Base-by-base conservation (phyloP, 2,888 invertebrate genomes). In the Poecilobothrus nobilitatus region DNA sequence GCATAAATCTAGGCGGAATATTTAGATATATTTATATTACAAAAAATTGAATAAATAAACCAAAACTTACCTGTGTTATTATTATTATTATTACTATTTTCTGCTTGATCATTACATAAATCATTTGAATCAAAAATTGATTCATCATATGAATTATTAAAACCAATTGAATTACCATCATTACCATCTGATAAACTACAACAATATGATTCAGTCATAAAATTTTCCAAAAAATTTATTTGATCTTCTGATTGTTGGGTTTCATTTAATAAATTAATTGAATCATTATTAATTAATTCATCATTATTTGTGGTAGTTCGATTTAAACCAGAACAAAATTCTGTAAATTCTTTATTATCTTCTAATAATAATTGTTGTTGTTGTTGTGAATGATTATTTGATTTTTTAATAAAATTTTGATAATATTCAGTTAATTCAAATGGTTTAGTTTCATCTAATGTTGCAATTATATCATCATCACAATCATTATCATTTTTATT, bases 121-220 rank as follows among this genome's bases (percentile, higher is more conserved):
- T 53, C 53, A 53, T 18, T 53, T 53, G 53, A 53, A 53, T 53
- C 53, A 53, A 53, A 53, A 18, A 53, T 53, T 53, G 53, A 53
- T 18, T 53, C 53, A 53, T 53, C 53, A 53, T 53, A 53, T 15
- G 53, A 53, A 53, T 53, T 18, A n/a, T 53, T 53, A n/a, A 53
- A 53, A 53, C 53, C 53, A n/a, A 53, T 53, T 53, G 53, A 53
- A 41, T 15, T 15, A 18, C n/a, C 53, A 53, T 53, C n/a, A 53
- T n/a, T n/a, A 53, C 53, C 53, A 53, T 53, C 53, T 6, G 53
- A 53, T 53, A 53, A 15, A 53, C 53, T 53, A 2, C 15, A 53
- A 6, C 18, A 18, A 53, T 53, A 53, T 53, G 53, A 53, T 53
- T 53, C 53, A 53, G 53, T 53, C 53, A 53, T 53, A 18, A 53